Evolutionary conservation across 2,797 vertebrate genomes (phyloP), one percentile per base, ranked within the genome.

Genomic region (Kryptopterus vitreolus): DNA sequence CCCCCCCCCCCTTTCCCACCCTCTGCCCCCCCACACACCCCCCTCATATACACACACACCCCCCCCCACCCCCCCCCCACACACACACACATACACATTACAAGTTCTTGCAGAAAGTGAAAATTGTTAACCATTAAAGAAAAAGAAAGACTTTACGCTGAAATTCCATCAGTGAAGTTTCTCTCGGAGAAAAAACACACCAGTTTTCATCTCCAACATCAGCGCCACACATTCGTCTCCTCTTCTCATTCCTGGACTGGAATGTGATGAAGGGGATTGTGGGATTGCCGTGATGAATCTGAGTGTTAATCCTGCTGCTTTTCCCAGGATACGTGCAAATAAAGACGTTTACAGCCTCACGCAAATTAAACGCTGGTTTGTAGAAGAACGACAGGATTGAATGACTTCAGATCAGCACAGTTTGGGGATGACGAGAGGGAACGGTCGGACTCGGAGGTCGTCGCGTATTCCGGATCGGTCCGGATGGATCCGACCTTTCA

Each of bases 321-420:
- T 74, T 26, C 58, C 53, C 58, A 72, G 76, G 58, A 84, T 73
- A 73, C 81, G 70, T 70, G 77, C 48, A 81, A 79, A 79, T 68
- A 61, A 48, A n/a, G 73, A 80, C 2, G 31, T n/a, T n/a, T n/a
- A n/a, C n/a, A n/a, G n/a, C n/a, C n/a, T n/a, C n/a, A n/a, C n/a
- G n/a, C n/a, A n/a, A n/a, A n/a, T n/a, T n/a, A n/a, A n/a, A n/a
- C n/a, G n/a, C n/a, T n/a, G n/a, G n/a, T n/a, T n/a, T n/a, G n/a
- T n/a, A n/a, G n/a, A 61, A 61, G 63, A 76, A 55, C 33, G 22
- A 22, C 13, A 80, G 75, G 77, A 24, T 3, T 4, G 15, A 13
- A 58, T n/a, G n/a, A n/a, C n/a, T n/a, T n/a, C n/a, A n/a, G 24
- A 57, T 24, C 22, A 43, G 59, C n/a, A 69, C 38, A 59, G 43